Evolutionary conservation across 2,888 invertebrate genomes (phyloP).

Genomic region (Coecobrya sp.): DNA sequence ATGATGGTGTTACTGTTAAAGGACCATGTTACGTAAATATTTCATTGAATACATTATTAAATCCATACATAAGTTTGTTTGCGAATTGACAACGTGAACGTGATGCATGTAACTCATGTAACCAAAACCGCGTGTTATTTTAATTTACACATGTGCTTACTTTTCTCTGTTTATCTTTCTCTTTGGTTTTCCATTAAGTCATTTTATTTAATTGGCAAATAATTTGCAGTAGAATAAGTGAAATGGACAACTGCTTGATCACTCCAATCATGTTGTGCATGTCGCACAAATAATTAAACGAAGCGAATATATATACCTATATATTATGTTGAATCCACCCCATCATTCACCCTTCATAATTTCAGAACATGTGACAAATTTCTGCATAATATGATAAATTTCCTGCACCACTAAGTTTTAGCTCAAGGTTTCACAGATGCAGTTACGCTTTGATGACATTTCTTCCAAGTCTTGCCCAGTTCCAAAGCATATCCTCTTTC

Average conservation of each 20-base stretch:
- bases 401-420: constrained; percentile 31
- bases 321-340: too few relatives aligned
- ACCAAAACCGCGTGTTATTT: too few relatives aligned
- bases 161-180: neutral
- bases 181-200: neutral
- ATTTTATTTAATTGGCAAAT: neutral
- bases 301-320: neutral
- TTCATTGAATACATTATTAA: too few relatives aligned
- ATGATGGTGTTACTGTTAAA: too few relatives aligned
- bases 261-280: neutral
- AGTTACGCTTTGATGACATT: constrained; percentile 54
- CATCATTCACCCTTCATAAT: neutral
- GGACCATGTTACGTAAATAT: too few relatives aligned
- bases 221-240: neutral
- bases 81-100: too few relatives aligned
- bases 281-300: neutral
- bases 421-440: constrained; percentile 59
- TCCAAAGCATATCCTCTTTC: neutral
- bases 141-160: too few relatives aligned
- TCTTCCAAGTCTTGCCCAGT: constrained; percentile 51
- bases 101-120: too few relatives aligned
- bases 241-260: neutral
- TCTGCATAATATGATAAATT: constrained; percentile 36
- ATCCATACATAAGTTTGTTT: too few relatives aligned
- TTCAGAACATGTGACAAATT: constrained; percentile 10